Evolutionary conservation across 2,888 invertebrate genomes (phyloP).

Genomic region (Chrysolina americana): DNA sequence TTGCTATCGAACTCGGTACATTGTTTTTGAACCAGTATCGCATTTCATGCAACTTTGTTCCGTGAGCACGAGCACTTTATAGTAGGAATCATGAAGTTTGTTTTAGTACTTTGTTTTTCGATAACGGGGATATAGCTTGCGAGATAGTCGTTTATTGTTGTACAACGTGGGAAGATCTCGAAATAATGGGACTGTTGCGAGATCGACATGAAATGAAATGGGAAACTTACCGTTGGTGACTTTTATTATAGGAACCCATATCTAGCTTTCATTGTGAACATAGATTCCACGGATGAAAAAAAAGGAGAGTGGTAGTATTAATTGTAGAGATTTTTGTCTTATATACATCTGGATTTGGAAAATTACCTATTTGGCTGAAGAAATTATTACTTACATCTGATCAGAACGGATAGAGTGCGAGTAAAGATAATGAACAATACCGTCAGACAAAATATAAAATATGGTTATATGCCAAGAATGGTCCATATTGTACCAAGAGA

Average conservation of each 20-base stretch:
- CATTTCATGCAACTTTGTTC: constrained; percentile 19
- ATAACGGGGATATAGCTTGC: constrained; percentile 7
- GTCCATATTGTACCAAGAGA: no score
- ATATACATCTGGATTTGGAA: no score
- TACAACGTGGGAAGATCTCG: constrained; percentile 1
- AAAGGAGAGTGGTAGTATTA: no score
- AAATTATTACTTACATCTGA: no score
- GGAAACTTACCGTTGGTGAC: background rate
- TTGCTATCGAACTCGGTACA: constrained; percentile 9
- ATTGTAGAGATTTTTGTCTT: no score
- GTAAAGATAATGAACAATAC: no score
- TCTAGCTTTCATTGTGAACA: no score
- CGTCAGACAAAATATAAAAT: no score
- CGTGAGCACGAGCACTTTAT: constrained; percentile 12
- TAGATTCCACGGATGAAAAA: no score
- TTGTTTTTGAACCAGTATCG: constrained; percentile 15
- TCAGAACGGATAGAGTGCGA: no score
- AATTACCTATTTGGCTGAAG: no score
- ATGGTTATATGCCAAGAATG: no score
- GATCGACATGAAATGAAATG: constrained; percentile 13
- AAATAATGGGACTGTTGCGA: constrained; percentile 3
- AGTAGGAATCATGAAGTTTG: constrained; percentile 14
- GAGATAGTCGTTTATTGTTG: constrained; percentile 19
- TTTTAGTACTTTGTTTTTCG: constrained; percentile 19
- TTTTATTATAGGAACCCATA: background rate